Evolutionary conservation across 1,140 invertebrate species (phyloP), one percentile per base, ranked within the genome.

Genomic region (Achroia grisella): DNA sequence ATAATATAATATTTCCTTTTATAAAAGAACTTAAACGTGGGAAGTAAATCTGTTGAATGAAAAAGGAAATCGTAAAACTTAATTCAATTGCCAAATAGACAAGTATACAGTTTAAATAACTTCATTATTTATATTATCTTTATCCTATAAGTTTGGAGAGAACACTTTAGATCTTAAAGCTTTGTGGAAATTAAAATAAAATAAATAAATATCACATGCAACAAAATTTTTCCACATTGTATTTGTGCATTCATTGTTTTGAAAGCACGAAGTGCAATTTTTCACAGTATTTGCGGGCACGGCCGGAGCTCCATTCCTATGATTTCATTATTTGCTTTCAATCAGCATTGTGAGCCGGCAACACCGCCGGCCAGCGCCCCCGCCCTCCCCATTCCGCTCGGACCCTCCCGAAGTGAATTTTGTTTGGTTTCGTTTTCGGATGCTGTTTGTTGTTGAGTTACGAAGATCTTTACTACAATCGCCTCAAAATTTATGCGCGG

Each of bases 241-340:
- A 48, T 56, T 59, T 56, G 52, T 71, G 65, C 62, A 68, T 70
- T 73, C 55, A 62, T 68, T 70, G 64, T 67, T 56, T 63, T 62
- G 48, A 49, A 42, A 52, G 56, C 35, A 40, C 34, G 52, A 47
- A n/a, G 45, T 70, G 66, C 62, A 70, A 70, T 70, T 79, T 83
- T 80, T 80, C 67, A 69, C 61, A 66, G 67, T 78, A 64, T 79
- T 80, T 73, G 68, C 78, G 71, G 70, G 72, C 60, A 52, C 58
- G 63, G 52, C 58, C 56, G 52, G 46, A 47, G 44, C 66, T 72
- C 65, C 59, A 61, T 74, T 69, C 68, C 69, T 80, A 80, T 84
- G 77, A 84, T 84, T 84, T 84, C 74, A 81, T 84, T 84, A 84
- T 84, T 84, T 81, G 77, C 71, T 84, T 84, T 84, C 80, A 84